These are phyloP conservation scores for Junonia oenone DNA, from an alignment of 2,888 invertebrate species.

Conservation along the genomic window DNA sequence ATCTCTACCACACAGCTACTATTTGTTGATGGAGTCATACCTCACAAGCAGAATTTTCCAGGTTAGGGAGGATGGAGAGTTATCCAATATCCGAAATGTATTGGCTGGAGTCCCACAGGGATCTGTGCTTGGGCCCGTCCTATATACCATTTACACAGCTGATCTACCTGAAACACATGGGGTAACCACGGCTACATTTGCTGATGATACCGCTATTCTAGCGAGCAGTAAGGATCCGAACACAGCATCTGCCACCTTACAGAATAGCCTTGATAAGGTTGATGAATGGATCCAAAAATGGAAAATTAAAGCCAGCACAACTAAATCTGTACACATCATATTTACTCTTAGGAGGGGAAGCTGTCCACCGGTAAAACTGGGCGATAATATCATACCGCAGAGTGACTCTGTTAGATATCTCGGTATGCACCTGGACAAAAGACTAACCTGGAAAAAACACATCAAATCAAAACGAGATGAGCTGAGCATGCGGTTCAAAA, in stretches of 20 bases:
- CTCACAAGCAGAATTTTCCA: too few relatives aligned
- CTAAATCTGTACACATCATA: neutral
- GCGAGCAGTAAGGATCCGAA: neutral
- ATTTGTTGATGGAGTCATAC: too few relatives aligned
- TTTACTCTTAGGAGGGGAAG: neutral
- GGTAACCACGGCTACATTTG: neutral
- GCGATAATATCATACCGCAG: neutral
- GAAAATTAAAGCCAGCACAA: slow-evolving; percentile 1
- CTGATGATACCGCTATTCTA: neutral
- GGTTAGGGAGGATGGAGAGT: too few relatives aligned
- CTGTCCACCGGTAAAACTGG: neutral
- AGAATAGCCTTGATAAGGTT: neutral
- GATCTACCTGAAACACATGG: neutral
- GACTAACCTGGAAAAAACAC: neutral
- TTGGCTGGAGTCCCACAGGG: too few relatives aligned
- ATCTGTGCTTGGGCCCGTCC: too few relatives aligned
- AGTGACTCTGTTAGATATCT: neutral
- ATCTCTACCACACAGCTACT: neutral
- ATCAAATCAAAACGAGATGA: neutral
- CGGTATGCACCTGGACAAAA: neutral
- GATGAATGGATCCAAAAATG: neutral
- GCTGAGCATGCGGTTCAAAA: neutral
- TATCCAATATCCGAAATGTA: too few relatives aligned
- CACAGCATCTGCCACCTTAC: neutral
- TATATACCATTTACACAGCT: neutral